Evolutionary conservation across 2,113 vertebrate species (phyloP), one percentile per base, ranked within the genome.

Genomic region (Petroica traversi): DNA sequence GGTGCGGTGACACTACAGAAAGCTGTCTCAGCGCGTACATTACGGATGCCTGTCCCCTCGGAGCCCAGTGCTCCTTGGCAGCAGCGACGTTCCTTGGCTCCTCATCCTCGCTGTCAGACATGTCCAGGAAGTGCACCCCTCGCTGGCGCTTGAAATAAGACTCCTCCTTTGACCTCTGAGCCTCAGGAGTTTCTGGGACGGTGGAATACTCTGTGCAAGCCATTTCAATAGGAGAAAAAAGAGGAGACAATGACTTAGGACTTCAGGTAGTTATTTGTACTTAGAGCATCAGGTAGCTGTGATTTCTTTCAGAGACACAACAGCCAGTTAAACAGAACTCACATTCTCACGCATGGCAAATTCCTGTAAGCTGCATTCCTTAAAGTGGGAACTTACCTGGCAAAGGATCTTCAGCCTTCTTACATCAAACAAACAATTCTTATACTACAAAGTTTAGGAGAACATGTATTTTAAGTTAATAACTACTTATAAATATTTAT

Each of bases 91-190:
- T 81, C 55, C 91, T 67, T 5, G 96, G 94, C 71, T 83, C 49
- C 36, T 96, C 89, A 43, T 97, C 98, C 51, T 98, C 98, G 5
- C 94, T 98, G 76, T 98, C 98, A 66, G 97, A 98, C 28, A 93
- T 85, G 26, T 98, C 98, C 6, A 98, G 96, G 92, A 98, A 98
- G 8, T 97, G 97, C 33, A 98, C 96, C 76, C 98, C 98, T 94
- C 85, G 97, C 92, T 51, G 93, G 82, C 18, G 93, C 66, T 93
- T 97, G 97, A 98, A 98, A 40, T 89, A 95, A 34, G 97, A 95
- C 19, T 34, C 19, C 8, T 77, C 87, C 43, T 19, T 52, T 29
- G 97, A 94, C 61, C 97, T 98, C 81, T 98, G 97, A 68, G 86
- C 85, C 95, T 97, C 97, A 38, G 98, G 96, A 76, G 98, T 97